Evolutionary conservation across 1,140 invertebrate species (phyloP), one percentile per base, ranked within the genome.

Genomic region (Druon quercuslanigerum): DNA sequence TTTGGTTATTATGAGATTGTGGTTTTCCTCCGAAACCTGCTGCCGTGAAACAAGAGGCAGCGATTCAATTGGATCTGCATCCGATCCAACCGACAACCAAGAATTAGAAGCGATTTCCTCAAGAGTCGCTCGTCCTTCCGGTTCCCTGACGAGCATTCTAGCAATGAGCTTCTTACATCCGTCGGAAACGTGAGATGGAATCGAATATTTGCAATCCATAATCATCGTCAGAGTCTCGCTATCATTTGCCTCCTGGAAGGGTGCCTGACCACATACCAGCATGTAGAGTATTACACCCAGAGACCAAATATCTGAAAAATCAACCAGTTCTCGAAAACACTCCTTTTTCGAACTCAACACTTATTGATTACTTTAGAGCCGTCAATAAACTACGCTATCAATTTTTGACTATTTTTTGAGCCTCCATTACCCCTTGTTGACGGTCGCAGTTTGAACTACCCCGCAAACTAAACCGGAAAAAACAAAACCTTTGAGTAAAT

Each of bases 221-320:
- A 99, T 99, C 97, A 99, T 99, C 2, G 98, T 99, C 16, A 99
- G 92, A 0, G 99, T 99, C 93, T 99, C 99, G 87, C 97, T 99
- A 90, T 99, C 99, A 92, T 99, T 99, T 25, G 98, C 98, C 92
- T 99, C 98, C 92, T 99, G 98, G 90, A 99, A 99, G 16, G 99
- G 99, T 16, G 98, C 96, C 87, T 97, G 95, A 16, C 99, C 99
- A 92, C 97, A 98, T 2, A 99, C 98, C 83, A 99, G 92, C 98
- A 99, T 99, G 91, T 98, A 99, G 33, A 99, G 92, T 87, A 99
- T 99, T 4, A 99, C 99, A 56, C 99, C 99, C 56, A 99, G 92
- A 8, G 98, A 99, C 99, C 99, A 99, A 60, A 99, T 96, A 94
- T 99, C 98, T 94, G 72, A 11, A 85, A 86, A 77, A 46, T 46